phyloP scores from a whole-genome alignment of 2,113 vertebrate genomes.

The Bos indicus region DNA sequence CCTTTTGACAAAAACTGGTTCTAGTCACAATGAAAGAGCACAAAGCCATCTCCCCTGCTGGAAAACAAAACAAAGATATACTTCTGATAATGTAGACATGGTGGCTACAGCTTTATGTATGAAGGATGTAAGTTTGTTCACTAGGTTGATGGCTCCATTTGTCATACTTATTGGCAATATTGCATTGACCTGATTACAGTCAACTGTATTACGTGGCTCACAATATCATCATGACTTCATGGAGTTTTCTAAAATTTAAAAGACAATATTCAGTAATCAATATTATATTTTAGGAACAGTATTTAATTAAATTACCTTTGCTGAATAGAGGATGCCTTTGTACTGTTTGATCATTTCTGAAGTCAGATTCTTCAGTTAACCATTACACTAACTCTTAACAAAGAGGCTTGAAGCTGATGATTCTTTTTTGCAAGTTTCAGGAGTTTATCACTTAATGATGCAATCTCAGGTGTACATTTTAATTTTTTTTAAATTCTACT shows the following conservation, averaged over 20 bases:
- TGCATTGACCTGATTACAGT: background rate
- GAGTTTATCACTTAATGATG: background rate
- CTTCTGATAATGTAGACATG: background rate
- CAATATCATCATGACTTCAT: background rate
- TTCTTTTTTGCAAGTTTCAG: background rate
- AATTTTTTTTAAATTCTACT: background rate
- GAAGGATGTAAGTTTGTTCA: background rate
- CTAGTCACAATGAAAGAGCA: background rate
- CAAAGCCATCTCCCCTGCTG: background rate
- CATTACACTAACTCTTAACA: background rate
- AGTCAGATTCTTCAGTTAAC: conserved; percentile 32
- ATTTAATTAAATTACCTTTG: conserved; percentile 23
- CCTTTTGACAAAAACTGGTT: background rate
- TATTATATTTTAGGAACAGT: conserved; percentile 32
- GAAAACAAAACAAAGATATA: background rate
- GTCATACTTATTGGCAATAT: background rate
- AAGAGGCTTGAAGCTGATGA: background rate
- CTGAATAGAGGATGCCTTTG: background rate
- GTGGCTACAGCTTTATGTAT: background rate
- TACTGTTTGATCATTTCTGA: conserved; percentile 11
- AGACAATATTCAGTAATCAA: conserved; percentile 11
- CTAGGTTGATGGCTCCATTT: background rate
- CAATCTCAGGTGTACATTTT: background rate
- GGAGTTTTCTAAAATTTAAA: conserved; percentile 34
- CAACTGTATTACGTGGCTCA: background rate